A percentile compares a stretch with the other conserved stretches of the same genome.
Evolutionary conservation across 2,888 invertebrate genomes (phyloP).

Genomic region (Xanthia icteritia): DNA sequence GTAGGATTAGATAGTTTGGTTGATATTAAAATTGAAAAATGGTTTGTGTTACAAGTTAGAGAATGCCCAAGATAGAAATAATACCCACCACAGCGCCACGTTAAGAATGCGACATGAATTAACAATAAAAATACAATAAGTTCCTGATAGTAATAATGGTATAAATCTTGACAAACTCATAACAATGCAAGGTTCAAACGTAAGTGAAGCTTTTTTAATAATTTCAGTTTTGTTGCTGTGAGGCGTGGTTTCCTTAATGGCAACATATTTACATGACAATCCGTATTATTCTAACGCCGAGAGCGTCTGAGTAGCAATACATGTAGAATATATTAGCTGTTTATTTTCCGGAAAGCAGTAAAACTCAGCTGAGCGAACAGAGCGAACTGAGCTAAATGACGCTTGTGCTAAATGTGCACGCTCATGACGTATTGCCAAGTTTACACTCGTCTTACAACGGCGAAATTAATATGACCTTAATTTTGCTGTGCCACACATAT

Average conservation of each 20-base stretch:
- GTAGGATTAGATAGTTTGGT: not conserved
- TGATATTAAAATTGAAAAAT: not conserved
- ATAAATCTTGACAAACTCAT: not conserved
- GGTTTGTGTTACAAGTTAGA: not conserved
- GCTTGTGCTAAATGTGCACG: constrained; percentile 52
- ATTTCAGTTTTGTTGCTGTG: not conserved
- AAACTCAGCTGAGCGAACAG: constrained; percentile 47
- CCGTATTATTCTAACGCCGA: constrained; percentile 13
- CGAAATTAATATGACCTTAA: constrained; percentile 36
- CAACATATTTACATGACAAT: constrained; percentile 23
- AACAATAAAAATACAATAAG: not conserved
- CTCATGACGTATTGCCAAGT: constrained; percentile 42
- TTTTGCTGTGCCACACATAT: not conserved
- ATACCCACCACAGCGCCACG: not conserved
- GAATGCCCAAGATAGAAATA: not conserved
- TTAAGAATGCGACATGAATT: not conserved
- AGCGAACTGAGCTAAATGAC: constrained; percentile 52
- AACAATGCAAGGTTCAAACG: not conserved
- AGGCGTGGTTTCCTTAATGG: constrained; percentile 12
- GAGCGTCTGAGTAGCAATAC: constrained; percentile 32
- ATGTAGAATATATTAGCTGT: constrained; percentile 56
- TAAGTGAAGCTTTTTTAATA: not conserved
- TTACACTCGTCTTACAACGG: constrained; percentile 8
- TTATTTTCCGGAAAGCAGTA: constrained; percentile 60
- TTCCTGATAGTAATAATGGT: not conserved